phyloP scores from a whole-genome alignment of 1,140 invertebrate species.

The Camponotus floridanus region DNA sequence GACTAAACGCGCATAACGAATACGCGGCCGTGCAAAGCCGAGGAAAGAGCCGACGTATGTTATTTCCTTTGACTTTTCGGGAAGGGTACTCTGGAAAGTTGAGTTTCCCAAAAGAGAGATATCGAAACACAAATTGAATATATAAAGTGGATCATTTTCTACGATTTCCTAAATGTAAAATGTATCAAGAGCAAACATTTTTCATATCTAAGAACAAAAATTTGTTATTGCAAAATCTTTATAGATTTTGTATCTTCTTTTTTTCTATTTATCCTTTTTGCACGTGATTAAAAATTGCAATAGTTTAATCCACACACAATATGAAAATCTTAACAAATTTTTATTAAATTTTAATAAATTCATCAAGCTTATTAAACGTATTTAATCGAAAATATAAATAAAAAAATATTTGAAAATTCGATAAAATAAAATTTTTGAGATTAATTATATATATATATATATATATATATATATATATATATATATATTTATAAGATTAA shows the following conservation, averaged over 20 bases:
- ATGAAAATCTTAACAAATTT: too few species aligned
- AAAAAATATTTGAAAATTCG: neutral
- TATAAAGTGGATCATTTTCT: too few species aligned
- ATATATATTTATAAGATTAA: too few species aligned
- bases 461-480: too few species aligned
- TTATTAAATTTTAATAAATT: slow-evolving; percentile 1
- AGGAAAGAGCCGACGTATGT: neutral
- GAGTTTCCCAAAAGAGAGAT: neutral
- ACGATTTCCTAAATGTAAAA: too few species aligned
- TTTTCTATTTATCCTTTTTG: neutral
- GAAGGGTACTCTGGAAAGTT: neutral
- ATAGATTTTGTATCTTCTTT: neutral
- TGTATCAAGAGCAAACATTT: neutral
- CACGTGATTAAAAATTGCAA: slow-evolving; percentile 20
- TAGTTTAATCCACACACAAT: neutral
- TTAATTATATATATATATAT: neutral
- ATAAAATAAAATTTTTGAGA: neutral
- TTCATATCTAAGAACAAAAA: neutral
- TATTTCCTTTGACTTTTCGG: neutral
- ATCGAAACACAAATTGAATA: neutral
- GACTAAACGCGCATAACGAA: neutral
- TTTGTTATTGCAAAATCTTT: neutral
- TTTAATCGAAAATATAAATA: neutral
- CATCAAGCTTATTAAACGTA: neutral
- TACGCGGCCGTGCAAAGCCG: neutral